Base-by-base conservation (phyloP, 2,113 vertebrate species). In the Mus pahari region DNA sequence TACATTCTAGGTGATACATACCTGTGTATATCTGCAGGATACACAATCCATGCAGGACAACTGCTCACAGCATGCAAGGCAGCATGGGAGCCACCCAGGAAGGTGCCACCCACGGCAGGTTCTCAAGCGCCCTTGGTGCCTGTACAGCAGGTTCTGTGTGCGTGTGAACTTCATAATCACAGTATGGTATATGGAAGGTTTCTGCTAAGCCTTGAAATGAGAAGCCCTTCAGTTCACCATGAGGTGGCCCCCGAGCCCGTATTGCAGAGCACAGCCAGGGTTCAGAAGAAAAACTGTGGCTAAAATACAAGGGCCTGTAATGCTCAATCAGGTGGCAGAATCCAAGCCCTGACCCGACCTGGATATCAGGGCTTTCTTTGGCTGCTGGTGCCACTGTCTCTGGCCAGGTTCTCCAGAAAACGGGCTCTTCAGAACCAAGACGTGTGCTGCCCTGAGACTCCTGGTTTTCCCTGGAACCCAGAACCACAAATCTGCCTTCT, bases 161-260 rank as follows among this genome's bases (percentile, higher is more conserved):
- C 87, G 90, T 28, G n/a, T 17, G 19, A 58, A 89, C 17, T 53
- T 94, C 87, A 33, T 24, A 78, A 91, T 89, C 91, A 53, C 68
- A 33, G 64, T 1, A 42, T 42, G 50, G 7, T 22, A 28, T 8
- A 42, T 26, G 60, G 77, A 45, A 86, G 26, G 82, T 39, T 60
- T 39, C 2, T 50, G 79, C 33, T 79, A 66, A 73, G 33, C 64
- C 33, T 4, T 31, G 64, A 79, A 42, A 81, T 60, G 60, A 42
- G 92, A 55, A 79, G 16, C 77, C 50, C 36, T 4, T 64, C 13
- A 10, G 24, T 10, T 90, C 86, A 48, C 45, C 55, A 16, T 58
- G 62, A 62, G 55, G 66, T 60, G 74, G 90, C 12, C 42, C 19
- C 79, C 60, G 39, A 78, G 33, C 42, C 53, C 71, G 90, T 10